Conservation (phyloP, 1,140 invertebrate species). For the Zophobas morio region DNA sequence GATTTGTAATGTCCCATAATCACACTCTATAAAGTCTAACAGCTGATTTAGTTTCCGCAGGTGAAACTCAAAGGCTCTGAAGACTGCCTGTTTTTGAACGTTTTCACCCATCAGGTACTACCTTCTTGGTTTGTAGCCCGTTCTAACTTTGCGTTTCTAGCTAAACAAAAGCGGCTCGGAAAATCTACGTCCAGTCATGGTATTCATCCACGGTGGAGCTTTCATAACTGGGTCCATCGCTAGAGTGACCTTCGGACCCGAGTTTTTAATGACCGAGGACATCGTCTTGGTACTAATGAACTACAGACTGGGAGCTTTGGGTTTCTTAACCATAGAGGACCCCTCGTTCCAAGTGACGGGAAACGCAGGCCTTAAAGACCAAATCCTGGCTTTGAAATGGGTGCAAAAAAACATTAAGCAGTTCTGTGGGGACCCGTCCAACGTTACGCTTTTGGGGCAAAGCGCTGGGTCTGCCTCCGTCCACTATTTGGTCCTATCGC, state of each 20-base stretch:
- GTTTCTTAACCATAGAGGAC: slow-evolving; percentile 61
- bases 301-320: slow-evolving; percentile 73
- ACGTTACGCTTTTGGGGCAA: slow-evolving; percentile 69
- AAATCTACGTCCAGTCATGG: slow-evolving; percentile 67
- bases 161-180: slow-evolving; percentile 49
- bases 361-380: slow-evolving; percentile 76
- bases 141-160: no score
- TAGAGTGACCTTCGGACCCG: slow-evolving; percentile 69
- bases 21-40: background rate
- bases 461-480: slow-evolving; percentile 68
- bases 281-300: slow-evolving; percentile 79
- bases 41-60: slow-evolving; percentile 73
- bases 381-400: slow-evolving; percentile 72
- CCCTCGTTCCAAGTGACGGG: slow-evolving; percentile 68
- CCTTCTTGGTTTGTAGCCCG: no score
- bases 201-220: slow-evolving; percentile 70
- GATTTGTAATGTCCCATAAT: slow-evolving; percentile 73
- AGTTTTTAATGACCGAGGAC: slow-evolving; percentile 76
- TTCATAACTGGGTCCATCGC: slow-evolving; percentile 69
- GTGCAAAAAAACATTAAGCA: slow-evolving; percentile 69
- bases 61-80: slow-evolving; percentile 69
- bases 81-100: slow-evolving; percentile 82
- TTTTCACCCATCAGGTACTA: slow-evolving; percentile 72
- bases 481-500: slow-evolving; percentile 56
- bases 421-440: slow-evolving; percentile 69